Conservation (phyloP, 2,797 vertebrate genomes). For the Sciaenops ocellatus region DNA sequence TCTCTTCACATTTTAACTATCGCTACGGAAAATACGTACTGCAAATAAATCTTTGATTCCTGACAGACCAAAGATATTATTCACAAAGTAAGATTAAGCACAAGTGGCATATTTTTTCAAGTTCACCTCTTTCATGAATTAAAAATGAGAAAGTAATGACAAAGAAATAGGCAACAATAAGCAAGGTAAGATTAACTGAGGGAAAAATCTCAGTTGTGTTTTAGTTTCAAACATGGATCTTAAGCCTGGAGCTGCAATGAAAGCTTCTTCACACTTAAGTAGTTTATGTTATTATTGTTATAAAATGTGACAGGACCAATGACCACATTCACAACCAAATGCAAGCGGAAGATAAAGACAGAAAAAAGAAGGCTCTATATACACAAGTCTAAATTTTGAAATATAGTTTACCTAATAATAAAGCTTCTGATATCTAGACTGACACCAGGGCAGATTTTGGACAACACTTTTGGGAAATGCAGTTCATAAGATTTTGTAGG, state of each 20-base stretch:
- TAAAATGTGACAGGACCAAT: neutral
- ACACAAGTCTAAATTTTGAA: neutral
- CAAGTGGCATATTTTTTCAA: neutral
- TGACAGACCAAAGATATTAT: neutral
- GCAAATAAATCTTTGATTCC: conserved; percentile 11
- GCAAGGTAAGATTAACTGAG: neutral
- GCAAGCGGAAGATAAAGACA: neutral
- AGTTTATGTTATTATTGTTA: neutral
- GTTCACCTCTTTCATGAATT: neutral
- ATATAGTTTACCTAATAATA: too few species aligned
- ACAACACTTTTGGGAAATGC: neutral
- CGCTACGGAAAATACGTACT: neutral
- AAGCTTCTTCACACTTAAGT: neutral
- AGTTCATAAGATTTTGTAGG: too few species aligned
- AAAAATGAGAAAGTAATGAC: neutral
- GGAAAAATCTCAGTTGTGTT: neutral
- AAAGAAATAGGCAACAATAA: neutral
- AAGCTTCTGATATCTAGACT: neutral
- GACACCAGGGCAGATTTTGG: neutral
- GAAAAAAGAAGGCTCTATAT: neutral
- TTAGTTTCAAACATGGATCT: neutral
- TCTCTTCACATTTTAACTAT: conserved; percentile 9
- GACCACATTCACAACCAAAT: neutral
- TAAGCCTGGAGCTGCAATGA: neutral
- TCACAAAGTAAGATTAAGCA: neutral